Conservation (phyloP, 2,797 vertebrate species). For the Macropus fuliginosus region DNA sequence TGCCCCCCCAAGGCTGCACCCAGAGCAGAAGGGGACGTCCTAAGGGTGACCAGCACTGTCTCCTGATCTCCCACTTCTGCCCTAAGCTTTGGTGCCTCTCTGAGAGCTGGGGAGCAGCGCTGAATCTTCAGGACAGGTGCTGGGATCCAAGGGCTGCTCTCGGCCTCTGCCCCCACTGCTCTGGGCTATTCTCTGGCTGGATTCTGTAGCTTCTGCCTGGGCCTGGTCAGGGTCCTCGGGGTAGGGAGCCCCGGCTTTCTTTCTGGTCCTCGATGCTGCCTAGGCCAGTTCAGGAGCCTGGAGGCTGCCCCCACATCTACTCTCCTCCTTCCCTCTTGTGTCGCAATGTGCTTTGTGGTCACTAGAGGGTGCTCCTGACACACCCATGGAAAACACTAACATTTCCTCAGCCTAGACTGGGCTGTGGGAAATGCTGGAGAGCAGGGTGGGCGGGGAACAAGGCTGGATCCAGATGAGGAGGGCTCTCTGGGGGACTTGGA, state of each 20-base stretch:
- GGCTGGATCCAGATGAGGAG: neutral
- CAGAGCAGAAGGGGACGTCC: fast-evolving
- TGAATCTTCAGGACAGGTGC: neutral
- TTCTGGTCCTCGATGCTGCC: neutral
- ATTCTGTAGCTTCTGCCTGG: neutral
- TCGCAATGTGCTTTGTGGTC: neutral
- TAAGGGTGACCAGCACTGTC: neutral
- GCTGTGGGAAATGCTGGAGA: too few species aligned
- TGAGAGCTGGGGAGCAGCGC: fast-evolving
- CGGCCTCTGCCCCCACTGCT: neutral
- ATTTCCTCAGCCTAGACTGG: neutral
- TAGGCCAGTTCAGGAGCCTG: neutral
- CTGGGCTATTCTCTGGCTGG: neutral
- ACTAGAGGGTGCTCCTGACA: conserved; percentile 52
- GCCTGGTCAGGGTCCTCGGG: neutral
- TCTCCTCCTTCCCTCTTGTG: neutral
- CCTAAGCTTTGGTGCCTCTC: neutral
- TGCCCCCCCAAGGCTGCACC: too few species aligned
- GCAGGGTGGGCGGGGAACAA: too few species aligned
- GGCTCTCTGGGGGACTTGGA: neutral
- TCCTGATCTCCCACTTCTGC: neutral
- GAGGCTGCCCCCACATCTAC: neutral
- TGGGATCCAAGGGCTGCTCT: too few species aligned
- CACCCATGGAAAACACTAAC: neutral
- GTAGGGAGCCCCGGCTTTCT: neutral